Percentiles rank a stretch among this genome's conserved stretches.
Conservation (phyloP, 2,888 invertebrate species). For the Tachystola acroxantha region DNA sequence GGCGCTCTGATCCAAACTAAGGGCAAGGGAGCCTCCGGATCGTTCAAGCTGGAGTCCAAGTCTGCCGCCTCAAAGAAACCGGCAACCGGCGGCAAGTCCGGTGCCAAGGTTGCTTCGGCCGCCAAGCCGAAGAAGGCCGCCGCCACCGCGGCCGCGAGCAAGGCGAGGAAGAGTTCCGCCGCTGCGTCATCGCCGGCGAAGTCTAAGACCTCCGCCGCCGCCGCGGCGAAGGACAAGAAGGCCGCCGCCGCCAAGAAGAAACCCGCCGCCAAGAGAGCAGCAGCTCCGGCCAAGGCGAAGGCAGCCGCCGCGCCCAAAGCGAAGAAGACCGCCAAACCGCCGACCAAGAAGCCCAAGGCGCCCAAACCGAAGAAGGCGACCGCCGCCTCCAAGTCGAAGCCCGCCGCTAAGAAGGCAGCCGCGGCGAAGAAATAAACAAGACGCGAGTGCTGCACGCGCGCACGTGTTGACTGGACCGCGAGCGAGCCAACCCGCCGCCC, state of each 20-base stretch:
- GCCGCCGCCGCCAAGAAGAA: conserved; percentile 32
- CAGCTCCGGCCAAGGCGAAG: conserved; percentile 21
- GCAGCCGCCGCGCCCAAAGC: conserved; percentile 19
- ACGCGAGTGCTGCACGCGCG: no score
- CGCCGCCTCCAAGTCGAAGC: conserved; percentile 22
- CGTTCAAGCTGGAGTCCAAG: conserved; percentile 51
- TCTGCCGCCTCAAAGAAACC: conserved; percentile 20
- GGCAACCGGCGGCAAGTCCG: conserved; percentile 15
- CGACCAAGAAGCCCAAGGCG: conserved; percentile 48
- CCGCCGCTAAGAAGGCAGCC: conserved; percentile 13
- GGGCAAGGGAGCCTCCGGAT: conserved; percentile 74
- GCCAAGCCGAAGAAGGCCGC: conserved; percentile 23
- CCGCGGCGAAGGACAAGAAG: conserved; percentile 27
- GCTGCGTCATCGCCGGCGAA: conserved; percentile 20
- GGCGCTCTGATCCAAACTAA: conserved; percentile 76
- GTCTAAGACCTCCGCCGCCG: conserved; percentile 12
- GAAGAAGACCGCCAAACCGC: conserved; percentile 33
- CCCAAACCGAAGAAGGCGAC: conserved; percentile 47
- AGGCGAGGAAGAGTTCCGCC: conserved; percentile 21
- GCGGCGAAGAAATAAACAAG: conserved; percentile 25
- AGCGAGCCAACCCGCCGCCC: no score
- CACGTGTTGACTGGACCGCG: no score
- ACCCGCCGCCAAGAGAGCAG: conserved; percentile 19
- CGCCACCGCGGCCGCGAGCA: conserved; percentile 20
- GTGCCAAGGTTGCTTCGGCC: conserved; percentile 29